A percentile compares a stretch with the other conserved stretches of the same genome.
phyloP scores from a whole-genome alignment of 2,888 invertebrate species.

The Cheiracanthium punctorium region DNA sequence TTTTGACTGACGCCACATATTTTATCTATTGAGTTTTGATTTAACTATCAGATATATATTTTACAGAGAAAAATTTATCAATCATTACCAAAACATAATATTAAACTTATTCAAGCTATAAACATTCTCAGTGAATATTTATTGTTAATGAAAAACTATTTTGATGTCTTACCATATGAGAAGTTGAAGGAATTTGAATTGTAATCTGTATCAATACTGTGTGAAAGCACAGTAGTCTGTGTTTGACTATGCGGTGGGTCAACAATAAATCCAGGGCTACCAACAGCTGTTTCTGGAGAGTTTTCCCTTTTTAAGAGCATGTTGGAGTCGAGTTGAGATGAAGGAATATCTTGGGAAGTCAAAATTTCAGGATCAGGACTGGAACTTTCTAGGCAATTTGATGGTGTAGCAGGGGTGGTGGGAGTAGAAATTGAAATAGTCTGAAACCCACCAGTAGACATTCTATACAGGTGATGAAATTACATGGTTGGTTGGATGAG shows the following conservation, averaged over 20 bases:
- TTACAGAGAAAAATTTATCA: no score
- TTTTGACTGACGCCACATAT: no score
- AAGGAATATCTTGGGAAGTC: conserved; percentile 23
- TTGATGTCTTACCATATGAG: conserved; percentile 57
- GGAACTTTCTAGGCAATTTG: conserved; percentile 41
- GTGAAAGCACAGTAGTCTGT: conserved; percentile 39
- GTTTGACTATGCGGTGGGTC: conserved; percentile 36
- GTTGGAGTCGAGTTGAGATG: conserved; percentile 31
- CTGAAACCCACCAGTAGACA: conserved; percentile 65
- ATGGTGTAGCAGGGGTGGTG: conserved; percentile 50
- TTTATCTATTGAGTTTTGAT: no score
- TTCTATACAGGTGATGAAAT: conserved; percentile 44
- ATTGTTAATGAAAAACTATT: not conserved
- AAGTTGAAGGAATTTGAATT: conserved; percentile 64
- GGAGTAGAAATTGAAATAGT: conserved; percentile 55
- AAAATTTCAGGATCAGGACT: conserved; percentile 31
- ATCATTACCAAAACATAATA: no score
- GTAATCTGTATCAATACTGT: conserved; percentile 55
- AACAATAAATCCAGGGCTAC: conserved; percentile 49
- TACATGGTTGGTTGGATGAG: conserved; percentile 25
- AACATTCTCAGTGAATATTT: no score
- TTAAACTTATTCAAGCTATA: no score
- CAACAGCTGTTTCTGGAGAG: conserved; percentile 49
- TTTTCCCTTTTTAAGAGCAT: conserved; percentile 61
- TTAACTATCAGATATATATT: no score